phyloP scores from a whole-genome alignment of 2,888 invertebrate genomes.

The Cheilosia soror region DNA sequence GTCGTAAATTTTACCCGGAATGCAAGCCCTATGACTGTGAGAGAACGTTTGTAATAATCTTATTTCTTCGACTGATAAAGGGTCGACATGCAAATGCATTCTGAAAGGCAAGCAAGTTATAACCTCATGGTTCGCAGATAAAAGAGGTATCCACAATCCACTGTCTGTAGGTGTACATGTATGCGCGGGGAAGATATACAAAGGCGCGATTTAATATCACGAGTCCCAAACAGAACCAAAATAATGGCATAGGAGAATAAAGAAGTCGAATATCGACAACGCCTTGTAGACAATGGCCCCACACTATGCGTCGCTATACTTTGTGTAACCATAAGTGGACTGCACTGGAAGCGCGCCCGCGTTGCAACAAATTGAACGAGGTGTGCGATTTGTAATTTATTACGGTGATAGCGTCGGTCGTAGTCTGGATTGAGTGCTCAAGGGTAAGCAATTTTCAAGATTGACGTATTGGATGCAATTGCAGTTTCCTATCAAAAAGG shows the following conservation, averaged over 20 bases:
- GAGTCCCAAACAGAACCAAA: background rate
- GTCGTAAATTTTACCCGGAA: slow-evolving; percentile 66
- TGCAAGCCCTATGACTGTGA: slow-evolving; percentile 24
- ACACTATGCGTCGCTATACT: slow-evolving; percentile 52
- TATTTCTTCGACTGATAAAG: slow-evolving; percentile 68
- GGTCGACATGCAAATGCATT: slow-evolving; percentile 60
- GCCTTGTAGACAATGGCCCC: slow-evolving; percentile 59
- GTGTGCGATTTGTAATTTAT: slow-evolving; percentile 37
- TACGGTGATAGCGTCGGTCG: slow-evolving; percentile 14
- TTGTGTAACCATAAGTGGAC: slow-evolving; percentile 28
- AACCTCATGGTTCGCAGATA: slow-evolving; percentile 38
- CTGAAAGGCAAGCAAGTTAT: slow-evolving; percentile 47
- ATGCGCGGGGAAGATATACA: slow-evolving; percentile 23
- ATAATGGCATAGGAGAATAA: slow-evolving; percentile 34
- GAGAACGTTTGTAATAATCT: slow-evolving; percentile 58
- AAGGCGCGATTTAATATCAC: slow-evolving; percentile 1
- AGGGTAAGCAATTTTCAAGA: slow-evolving; percentile 50
- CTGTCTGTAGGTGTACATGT: slow-evolving; percentile 12
- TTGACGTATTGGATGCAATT: slow-evolving; percentile 22
- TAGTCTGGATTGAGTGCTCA: slow-evolving; percentile 52
- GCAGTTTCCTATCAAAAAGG: background rate
- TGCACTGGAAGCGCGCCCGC: slow-evolving; percentile 15
- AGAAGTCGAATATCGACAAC: slow-evolving; percentile 67
- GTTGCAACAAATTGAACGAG: slow-evolving; percentile 27
- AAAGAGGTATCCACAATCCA: slow-evolving; percentile 25